Evolutionary conservation across 1,140 invertebrate genomes (phyloP).

Genomic region (Drosophila pandora): DNA sequence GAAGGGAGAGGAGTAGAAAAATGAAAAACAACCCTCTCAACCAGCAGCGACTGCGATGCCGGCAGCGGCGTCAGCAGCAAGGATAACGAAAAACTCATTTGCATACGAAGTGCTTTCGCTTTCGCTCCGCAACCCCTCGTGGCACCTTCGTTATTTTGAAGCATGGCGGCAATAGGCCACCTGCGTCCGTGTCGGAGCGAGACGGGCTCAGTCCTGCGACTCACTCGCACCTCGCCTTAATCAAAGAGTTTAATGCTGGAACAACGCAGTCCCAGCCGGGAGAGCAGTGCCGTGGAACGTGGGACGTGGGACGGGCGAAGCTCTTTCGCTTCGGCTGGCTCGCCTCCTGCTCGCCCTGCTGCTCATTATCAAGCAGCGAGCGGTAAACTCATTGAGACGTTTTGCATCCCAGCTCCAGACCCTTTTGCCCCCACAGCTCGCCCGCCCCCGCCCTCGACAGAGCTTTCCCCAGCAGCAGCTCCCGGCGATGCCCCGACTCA

Average conservation of each 20-base stretch:
- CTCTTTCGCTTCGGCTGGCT: slow-evolving; percentile 23
- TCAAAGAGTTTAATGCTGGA: slow-evolving; percentile 80
- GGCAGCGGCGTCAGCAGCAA: slow-evolving; percentile 45
- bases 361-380: slow-evolving; percentile 78
- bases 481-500: slow-evolving; percentile 67
- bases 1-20: slow-evolving; percentile 13
- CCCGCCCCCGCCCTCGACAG: background rate
- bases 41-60: slow-evolving; percentile 20
- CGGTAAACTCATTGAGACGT: slow-evolving; percentile 82
- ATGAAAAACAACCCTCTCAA: slow-evolving; percentile 72
- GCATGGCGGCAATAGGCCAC: slow-evolving; percentile 71
- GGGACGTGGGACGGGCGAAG: slow-evolving; percentile 1
- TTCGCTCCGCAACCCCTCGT: slow-evolving; percentile 52
- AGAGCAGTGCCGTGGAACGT: slow-evolving; percentile 3
- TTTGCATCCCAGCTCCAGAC: slow-evolving; percentile 29
- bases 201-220: slow-evolving; percentile 23
- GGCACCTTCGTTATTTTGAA: slow-evolving; percentile 39
- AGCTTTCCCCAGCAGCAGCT: slow-evolving; percentile 37
- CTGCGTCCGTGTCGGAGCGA: slow-evolving; percentile 51
- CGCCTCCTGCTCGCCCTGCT: slow-evolving; percentile 44
- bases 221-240: slow-evolving; percentile 52
- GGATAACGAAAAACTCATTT: slow-evolving; percentile 82
- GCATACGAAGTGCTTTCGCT: slow-evolving; percentile 83
- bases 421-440: background rate
- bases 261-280: slow-evolving; percentile 38